Conservation (phyloP, 1,140 invertebrate genomes). For the Drosophila bipectinata region DNA sequence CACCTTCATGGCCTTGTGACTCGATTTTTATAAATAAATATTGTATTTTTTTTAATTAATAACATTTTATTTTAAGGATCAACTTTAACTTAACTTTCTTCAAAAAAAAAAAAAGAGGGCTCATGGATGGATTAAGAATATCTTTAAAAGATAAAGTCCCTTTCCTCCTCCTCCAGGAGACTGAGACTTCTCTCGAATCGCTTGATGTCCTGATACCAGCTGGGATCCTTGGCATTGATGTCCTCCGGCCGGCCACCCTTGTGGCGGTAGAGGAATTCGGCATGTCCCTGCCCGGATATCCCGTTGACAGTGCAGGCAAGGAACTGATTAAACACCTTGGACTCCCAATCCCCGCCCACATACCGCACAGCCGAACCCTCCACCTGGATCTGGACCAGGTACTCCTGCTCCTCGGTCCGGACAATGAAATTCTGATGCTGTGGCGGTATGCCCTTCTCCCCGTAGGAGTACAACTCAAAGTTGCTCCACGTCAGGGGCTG, state of each 20-base stretch:
- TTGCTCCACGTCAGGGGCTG: constrained; percentile 71
- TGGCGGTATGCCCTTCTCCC: constrained; percentile 71
- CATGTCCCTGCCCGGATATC: constrained; percentile 67
- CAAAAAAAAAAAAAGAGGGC: constrained; percentile 15
- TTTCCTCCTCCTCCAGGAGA: constrained; percentile 47
- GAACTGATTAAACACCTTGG: constrained; percentile 80
- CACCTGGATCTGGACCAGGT: constrained; percentile 71
- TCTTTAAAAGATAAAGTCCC: constrained; percentile 63
- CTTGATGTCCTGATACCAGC: constrained; percentile 77
- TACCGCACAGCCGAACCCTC: constrained; percentile 62
- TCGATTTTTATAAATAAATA: background rate
- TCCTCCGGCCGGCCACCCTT: constrained; percentile 57
- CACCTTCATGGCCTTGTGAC: constrained; percentile 12
- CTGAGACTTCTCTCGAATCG: constrained; percentile 63
- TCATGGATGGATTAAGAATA: too few relatives aligned
- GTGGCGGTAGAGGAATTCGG: constrained; percentile 74
- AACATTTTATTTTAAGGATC: too few relatives aligned
- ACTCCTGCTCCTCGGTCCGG: constrained; percentile 49
- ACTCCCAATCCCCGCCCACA: constrained; percentile 77
- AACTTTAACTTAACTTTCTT: too few relatives aligned
- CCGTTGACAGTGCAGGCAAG: constrained; percentile 76
- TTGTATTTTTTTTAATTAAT: background rate
- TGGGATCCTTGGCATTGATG: constrained; percentile 55
- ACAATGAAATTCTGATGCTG: constrained; percentile 79
- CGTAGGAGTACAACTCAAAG: constrained; percentile 77